These are phyloP conservation scores for Menura novaehollandiae DNA, from an alignment of 2,113 vertebrate genomes.

Conservation along the genomic window DNA sequence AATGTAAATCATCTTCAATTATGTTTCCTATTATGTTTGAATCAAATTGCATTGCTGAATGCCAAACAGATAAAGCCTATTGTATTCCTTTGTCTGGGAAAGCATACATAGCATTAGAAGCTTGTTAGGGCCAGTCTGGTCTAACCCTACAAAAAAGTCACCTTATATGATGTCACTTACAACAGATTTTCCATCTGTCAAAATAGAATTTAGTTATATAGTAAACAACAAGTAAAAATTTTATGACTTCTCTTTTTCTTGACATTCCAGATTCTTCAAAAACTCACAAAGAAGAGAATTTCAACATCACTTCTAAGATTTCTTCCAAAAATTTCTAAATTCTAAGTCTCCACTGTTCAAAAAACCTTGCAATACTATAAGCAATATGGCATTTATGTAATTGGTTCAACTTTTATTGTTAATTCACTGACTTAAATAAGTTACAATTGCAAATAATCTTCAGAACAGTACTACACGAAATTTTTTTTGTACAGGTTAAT, in stretches of 20 bases:
- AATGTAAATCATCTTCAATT: not conserved
- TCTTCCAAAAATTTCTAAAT: not conserved
- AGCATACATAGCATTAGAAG: not conserved
- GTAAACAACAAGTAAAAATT: not conserved
- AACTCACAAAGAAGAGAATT: not conserved
- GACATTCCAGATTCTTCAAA: not conserved
- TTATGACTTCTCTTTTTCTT: not conserved
- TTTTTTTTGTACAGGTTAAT: not conserved
- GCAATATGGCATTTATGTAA: not conserved
- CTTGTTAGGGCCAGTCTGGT: not conserved
- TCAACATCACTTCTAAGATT: not conserved
- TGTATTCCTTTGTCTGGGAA: not conserved
- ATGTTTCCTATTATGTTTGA: not conserved
- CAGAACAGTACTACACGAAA: not conserved
- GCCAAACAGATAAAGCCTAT: not conserved
- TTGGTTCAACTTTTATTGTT: not conserved
- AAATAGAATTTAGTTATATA: not conserved
- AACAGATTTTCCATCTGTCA: not conserved
- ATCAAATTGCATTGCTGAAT: not conserved
- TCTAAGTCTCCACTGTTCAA: not conserved
- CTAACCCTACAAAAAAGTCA: not conserved
- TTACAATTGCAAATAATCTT: not conserved
- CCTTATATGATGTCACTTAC: not conserved
- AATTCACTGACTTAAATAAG: not conserved
- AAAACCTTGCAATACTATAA: not conserved